Conservation (phyloP, 1,140 invertebrate genomes). For the Brachionus koreanus region DNA sequence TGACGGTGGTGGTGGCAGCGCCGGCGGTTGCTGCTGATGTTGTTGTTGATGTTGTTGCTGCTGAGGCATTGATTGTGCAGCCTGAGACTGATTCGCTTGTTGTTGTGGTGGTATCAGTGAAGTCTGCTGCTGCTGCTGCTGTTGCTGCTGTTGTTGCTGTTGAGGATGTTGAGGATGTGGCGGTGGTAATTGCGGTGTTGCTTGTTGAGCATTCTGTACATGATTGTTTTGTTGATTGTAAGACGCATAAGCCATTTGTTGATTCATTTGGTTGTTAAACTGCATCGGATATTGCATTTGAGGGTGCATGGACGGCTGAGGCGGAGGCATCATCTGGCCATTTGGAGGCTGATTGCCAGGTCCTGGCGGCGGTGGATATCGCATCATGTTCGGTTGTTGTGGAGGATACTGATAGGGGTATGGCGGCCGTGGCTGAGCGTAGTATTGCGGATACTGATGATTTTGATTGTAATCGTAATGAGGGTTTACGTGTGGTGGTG, state of each 20-base stretch:
- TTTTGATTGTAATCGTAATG: conserved; percentile 16
- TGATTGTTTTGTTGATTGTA: conserved; percentile 44
- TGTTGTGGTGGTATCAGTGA: conserved; percentile 17
- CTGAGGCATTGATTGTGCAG: conserved; percentile 34
- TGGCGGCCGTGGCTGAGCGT: conserved; percentile 54
- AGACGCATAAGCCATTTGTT: conserved; percentile 43
- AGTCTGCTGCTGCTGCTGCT: neutral
- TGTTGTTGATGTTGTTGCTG: conserved; percentile 23
- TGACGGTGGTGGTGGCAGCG: neutral
- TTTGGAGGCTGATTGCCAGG: conserved; percentile 66
- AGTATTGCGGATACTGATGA: conserved; percentile 50
- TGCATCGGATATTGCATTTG: conserved; percentile 35
- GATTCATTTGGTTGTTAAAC: conserved; percentile 41
- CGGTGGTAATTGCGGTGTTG: neutral
- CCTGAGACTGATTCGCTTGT: conserved; percentile 44
- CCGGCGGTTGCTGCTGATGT: conserved; percentile 14
- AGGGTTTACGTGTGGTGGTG: neutral
- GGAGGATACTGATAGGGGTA: conserved; percentile 49
- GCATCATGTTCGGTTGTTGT: conserved; percentile 47
- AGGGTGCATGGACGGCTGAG: conserved; percentile 64
- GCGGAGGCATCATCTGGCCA: conserved; percentile 65
- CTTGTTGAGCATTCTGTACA: conserved; percentile 29
- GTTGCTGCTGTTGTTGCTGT: conserved; percentile 13
- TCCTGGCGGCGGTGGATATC: conserved; percentile 45
- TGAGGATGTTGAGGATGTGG: neutral